Conservation (phyloP, 2,888 invertebrate species). For the Conistra vaccinii region DNA sequence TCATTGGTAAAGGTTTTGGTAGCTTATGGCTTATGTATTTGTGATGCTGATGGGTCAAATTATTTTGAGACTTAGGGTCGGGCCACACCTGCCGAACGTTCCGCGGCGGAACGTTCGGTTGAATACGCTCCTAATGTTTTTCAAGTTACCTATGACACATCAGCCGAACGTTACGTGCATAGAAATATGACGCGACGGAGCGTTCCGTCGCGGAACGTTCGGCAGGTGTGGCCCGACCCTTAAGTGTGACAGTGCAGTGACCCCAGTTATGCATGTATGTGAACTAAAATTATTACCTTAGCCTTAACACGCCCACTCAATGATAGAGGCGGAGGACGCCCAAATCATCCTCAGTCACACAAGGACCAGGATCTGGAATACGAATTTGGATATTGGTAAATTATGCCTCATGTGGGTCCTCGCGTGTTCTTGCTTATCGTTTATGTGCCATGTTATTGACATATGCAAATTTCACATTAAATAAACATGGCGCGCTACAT, state of each 20-base stretch:
- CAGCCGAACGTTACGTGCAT: too few species aligned
- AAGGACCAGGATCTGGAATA: neutral
- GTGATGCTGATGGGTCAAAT: neutral
- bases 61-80: neutral
- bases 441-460: constrained; percentile 18
- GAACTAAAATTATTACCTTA: neutral
- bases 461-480: constrained; percentile 32
- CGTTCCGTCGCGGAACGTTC: too few species aligned
- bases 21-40: neutral
- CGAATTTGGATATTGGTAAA: neutral
- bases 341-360: neutral
- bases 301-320: too few species aligned
- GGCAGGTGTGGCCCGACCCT: too few species aligned
- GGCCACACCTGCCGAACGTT: too few species aligned
- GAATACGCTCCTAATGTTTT: too few species aligned
- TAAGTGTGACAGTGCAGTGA: neutral
- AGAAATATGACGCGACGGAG: too few species aligned
- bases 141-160: too few species aligned
- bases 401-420: neutral
- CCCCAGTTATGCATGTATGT: neutral
- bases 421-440: neutral
- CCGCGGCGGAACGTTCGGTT: too few species aligned
- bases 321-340: neutral
- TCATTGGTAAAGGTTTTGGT: neutral
- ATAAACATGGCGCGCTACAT: constrained; percentile 37